phyloP scores from a whole-genome alignment of 1,140 invertebrate species.

The Tetragonula clypearis region DNA sequence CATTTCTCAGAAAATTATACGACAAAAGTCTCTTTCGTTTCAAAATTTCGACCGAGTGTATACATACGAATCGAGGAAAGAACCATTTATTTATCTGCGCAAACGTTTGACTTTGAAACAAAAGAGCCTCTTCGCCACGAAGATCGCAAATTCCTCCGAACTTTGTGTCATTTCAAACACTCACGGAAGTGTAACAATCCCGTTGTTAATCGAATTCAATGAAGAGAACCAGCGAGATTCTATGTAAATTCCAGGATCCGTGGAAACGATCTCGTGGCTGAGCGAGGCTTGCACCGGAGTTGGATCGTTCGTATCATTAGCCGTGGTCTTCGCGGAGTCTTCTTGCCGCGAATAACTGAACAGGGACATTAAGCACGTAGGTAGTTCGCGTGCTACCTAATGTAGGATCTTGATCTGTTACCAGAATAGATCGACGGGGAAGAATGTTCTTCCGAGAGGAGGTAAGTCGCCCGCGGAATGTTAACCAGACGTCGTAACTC shows the following conservation, averaged over 20 bases:
- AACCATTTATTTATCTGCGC: too few species aligned
- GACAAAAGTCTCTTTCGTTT: too few species aligned
- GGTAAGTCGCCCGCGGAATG: slow-evolving; percentile 50
- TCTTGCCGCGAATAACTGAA: slow-evolving; percentile 42
- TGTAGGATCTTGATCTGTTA: slow-evolving; percentile 45
- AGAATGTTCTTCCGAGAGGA: slow-evolving; percentile 36
- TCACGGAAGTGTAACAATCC: neutral
- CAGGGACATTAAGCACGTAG: slow-evolving; percentile 48
- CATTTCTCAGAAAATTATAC: too few species aligned
- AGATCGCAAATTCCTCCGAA: neutral
- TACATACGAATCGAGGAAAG: too few species aligned
- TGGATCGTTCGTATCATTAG: slow-evolving; percentile 41
- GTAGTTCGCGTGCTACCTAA: slow-evolving; percentile 48
- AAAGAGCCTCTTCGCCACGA: too few species aligned
- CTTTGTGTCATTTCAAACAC: neutral
- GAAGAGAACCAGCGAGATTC: neutral
- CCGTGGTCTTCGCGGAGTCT: slow-evolving; percentile 32
- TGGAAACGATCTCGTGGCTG: neutral
- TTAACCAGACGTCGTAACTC: slow-evolving; percentile 63
- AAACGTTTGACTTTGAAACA: neutral
- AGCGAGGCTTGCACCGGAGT: slow-evolving; percentile 11
- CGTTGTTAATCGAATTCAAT: neutral
- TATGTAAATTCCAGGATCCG: neutral
- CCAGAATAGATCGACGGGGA: slow-evolving; percentile 46
- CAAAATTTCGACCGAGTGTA: too few species aligned